Conservation (phyloP, 2,888 invertebrate species). For the Apocheima hispidaria region DNA sequence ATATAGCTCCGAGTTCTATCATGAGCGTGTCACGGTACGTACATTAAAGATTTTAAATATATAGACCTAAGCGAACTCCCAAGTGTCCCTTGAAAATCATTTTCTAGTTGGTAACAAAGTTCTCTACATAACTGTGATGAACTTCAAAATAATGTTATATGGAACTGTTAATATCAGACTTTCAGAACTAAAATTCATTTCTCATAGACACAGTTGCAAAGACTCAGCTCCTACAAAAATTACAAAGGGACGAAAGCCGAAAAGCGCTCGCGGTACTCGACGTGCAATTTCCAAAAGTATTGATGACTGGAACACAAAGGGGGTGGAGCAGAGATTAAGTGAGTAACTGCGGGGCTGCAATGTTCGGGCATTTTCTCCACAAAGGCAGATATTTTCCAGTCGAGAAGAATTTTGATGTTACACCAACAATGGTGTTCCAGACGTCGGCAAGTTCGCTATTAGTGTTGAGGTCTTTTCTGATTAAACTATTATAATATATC, state of each 20-base stretch:
- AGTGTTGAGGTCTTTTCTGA: slow-evolving; percentile 45
- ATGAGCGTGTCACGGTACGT: too few species aligned
- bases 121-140: neutral
- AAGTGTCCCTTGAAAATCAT: neutral
- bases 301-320: slow-evolving; percentile 73
- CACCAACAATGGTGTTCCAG: slow-evolving; percentile 65
- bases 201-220: slow-evolving; percentile 26
- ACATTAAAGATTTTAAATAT: too few species aligned
- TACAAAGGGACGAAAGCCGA: slow-evolving; percentile 49
- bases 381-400: slow-evolving; percentile 74
- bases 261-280: slow-evolving; percentile 53
- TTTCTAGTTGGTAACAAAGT: neutral
- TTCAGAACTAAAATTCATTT: slow-evolving; percentile 27
- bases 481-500: too few species aligned
- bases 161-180: slow-evolving; percentile 11
- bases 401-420: slow-evolving; percentile 73
- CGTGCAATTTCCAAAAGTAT: slow-evolving; percentile 73
- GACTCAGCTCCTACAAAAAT: slow-evolving; percentile 34
- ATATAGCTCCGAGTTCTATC: too few species aligned
- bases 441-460: slow-evolving; percentile 60
- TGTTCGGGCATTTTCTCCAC: slow-evolving; percentile 63
- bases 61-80: too few species aligned
- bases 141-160: neutral
- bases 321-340: slow-evolving; percentile 71
- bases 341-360: slow-evolving; percentile 73